A percentile compares a stretch with the other conserved stretches of the same genome.
Conservation (phyloP, 2,797 vertebrate species). For the Mormyrops boulengeri region DNA sequence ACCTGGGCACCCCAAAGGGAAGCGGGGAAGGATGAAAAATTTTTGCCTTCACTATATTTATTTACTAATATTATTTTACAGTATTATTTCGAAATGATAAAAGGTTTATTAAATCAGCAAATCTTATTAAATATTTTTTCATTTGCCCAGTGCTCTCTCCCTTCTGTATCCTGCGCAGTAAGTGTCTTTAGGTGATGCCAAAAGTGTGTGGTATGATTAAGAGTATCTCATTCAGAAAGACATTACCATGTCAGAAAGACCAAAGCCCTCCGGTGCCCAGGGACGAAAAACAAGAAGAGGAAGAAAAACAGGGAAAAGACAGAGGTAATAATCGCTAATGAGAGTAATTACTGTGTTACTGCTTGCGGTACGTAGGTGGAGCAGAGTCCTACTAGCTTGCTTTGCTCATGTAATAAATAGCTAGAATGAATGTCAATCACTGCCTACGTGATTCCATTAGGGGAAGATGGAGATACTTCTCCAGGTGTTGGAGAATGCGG, state of each 20-base stretch:
- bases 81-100: neutral
- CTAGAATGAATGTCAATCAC: neutral
- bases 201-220: neutral
- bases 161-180: neutral
- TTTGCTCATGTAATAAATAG: neutral
- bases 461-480: neutral
- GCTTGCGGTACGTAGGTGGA: neutral
- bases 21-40: neutral
- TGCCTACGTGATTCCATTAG: neutral
- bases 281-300: neutral
- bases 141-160: neutral
- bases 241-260: neutral
- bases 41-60: neutral
- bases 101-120: neutral
- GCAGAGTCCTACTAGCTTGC: neutral
- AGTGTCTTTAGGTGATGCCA: neutral
- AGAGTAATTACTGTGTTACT: neutral
- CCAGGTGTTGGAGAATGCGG: neutral
- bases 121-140: neutral
- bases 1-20: neutral
- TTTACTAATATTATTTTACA: neutral
- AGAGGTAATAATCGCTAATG: neutral
- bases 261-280: neutral
- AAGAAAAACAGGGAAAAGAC: neutral
- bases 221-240: neutral